Evolutionary conservation across 64 coral and sea anemone species (phyloP).

Genomic region (Stylophora pistillata): DNA sequence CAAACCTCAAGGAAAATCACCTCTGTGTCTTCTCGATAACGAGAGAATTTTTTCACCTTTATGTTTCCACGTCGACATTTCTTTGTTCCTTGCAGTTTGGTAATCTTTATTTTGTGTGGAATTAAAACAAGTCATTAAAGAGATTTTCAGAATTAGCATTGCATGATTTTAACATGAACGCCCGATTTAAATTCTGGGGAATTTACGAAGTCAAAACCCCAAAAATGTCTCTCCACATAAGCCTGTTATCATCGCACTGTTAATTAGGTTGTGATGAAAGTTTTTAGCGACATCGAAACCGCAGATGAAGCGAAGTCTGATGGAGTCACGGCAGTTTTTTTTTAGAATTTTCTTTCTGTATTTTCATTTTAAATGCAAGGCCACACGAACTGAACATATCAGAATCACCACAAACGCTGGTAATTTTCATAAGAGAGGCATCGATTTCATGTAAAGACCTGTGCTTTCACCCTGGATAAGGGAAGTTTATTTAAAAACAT

Average conservation of each 20-base stretch:
- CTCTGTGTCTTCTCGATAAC: background rate
- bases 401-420: too few relatives aligned
- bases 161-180: background rate
- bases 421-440: too few relatives aligned
- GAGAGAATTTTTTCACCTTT: background rate
- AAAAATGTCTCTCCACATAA: background rate
- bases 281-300: background rate
- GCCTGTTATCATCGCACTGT: background rate
- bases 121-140: background rate
- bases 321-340: background rate
- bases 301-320: background rate
- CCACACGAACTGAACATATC: too few relatives aligned
- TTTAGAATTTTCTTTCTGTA: background rate
- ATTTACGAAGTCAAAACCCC: background rate
- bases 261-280: constrained; percentile 16
- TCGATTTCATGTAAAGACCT: too few relatives aligned
- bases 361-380: too few relatives aligned
- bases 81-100: background rate
- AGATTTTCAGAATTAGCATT: background rate
- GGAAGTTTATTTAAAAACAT: background rate
- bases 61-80: background rate
- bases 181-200: background rate
- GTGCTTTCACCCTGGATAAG: background rate
- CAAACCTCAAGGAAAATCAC: constrained; percentile 12
- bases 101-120: background rate